Conservation (phyloP, 2,113 vertebrate species). For the Apodemus sylvaticus region DNA sequence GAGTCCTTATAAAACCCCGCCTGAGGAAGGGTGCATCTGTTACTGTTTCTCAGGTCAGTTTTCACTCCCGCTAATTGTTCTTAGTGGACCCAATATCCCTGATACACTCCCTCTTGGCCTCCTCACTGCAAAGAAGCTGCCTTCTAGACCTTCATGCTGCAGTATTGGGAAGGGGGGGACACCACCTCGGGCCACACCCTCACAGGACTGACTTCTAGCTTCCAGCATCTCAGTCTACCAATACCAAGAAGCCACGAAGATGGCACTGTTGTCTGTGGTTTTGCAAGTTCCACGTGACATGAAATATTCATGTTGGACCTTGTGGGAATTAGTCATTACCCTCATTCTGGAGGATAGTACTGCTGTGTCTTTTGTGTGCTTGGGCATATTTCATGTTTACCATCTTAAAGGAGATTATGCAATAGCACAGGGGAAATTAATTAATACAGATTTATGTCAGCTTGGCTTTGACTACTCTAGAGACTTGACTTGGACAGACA, state of each 20-base stretch:
- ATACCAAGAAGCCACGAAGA: rapidly evolving
- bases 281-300: rapidly evolving
- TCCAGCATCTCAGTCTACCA: rapidly evolving
- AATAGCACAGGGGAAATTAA: neutral
- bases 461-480: neutral
- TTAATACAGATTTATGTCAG: slow-evolving; percentile 39
- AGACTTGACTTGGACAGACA: slow-evolving; percentile 52
- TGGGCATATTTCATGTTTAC: too few species aligned
- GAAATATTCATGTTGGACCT: neutral
- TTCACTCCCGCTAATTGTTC: neutral
- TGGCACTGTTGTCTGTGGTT: neutral
- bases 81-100: neutral
- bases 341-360: too few species aligned
- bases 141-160: neutral
- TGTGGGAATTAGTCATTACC: neutral
- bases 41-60: neutral
- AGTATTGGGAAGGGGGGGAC: neutral
- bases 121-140: neutral
- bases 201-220: neutral
- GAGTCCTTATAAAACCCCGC: rapidly evolving
- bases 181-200: rapidly evolving
- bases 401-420: neutral
- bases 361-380: neutral
- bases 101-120: neutral
- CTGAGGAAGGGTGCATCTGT: neutral